Evolutionary conservation across 2,113 vertebrate genomes (phyloP).

Genomic region (Gymnocephalus cernua): DNA sequence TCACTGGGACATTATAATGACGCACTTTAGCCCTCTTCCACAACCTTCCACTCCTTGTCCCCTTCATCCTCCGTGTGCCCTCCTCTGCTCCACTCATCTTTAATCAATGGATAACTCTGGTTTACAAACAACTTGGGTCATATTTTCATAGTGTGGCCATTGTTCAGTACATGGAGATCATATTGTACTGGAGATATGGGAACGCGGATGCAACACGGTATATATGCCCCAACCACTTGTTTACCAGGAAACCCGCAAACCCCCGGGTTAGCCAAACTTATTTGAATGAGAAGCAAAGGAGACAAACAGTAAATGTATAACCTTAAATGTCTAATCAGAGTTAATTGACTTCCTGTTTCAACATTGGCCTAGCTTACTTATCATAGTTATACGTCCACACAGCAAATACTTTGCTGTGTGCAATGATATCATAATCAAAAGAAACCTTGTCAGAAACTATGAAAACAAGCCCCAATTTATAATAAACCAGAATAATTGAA

Average conservation of each 20-base stretch:
- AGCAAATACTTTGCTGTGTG: background rate
- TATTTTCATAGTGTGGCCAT: background rate
- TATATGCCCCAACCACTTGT: background rate
- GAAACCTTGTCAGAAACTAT: background rate
- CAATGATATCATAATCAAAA: background rate
- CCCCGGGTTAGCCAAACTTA: background rate
- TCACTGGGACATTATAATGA: conserved; percentile 43
- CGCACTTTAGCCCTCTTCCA: conserved; percentile 41
- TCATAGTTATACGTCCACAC: background rate
- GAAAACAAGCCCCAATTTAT: background rate
- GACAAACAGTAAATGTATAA: background rate
- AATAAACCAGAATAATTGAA: conserved; percentile 5
- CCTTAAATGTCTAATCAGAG: background rate
- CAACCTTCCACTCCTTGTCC: background rate
- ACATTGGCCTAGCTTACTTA: too few relatives aligned
- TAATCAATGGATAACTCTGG: background rate
- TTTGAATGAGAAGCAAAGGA: background rate
- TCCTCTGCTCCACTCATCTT: conserved; percentile 16
- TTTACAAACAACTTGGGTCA: conserved; percentile 1
- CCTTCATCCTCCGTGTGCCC: background rate
- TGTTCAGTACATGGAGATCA: background rate
- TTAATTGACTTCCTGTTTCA: background rate
- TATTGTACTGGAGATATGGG: background rate
- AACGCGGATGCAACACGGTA: background rate
- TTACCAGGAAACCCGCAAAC: background rate